Conservation (phyloP, 2,113 vertebrate genomes). For the Axis porcinus region DNA sequence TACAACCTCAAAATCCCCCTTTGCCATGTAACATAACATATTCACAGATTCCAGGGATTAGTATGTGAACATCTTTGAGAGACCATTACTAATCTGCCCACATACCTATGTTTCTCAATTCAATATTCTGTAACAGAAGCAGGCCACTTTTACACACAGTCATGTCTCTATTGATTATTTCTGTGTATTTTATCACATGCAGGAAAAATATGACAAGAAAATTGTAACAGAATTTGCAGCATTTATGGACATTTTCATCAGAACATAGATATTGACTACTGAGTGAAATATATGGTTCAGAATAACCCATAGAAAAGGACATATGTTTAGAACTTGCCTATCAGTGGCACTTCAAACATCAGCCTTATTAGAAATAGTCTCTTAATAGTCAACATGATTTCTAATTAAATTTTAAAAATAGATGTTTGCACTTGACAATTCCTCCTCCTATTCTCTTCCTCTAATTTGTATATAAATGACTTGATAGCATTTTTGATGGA, state of each 20-base stretch:
- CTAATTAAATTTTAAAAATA: background rate
- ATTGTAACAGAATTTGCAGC: background rate
- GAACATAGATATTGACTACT: background rate
- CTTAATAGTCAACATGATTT: background rate
- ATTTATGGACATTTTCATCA: background rate
- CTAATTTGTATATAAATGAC: background rate
- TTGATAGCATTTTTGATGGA: background rate
- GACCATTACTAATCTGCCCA: background rate
- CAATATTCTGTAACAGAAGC: background rate
- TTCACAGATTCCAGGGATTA: background rate
- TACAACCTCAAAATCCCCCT: background rate
- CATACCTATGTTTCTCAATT: background rate
- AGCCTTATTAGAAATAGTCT: background rate
- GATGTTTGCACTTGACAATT: background rate
- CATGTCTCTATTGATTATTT: background rate
- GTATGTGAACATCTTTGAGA: background rate
- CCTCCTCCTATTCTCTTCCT: background rate
- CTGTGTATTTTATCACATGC: background rate
- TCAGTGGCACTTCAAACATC: background rate
- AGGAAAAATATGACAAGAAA: background rate
- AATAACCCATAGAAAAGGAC: background rate
- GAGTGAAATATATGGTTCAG: background rate
- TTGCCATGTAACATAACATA: background rate
- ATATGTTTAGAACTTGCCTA: background rate
- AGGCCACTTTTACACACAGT: background rate